Evolutionary conservation across 2,113 vertebrate species (phyloP), one percentile per base, ranked within the genome.

Genomic region (Osmerus eperlanus): DNA sequence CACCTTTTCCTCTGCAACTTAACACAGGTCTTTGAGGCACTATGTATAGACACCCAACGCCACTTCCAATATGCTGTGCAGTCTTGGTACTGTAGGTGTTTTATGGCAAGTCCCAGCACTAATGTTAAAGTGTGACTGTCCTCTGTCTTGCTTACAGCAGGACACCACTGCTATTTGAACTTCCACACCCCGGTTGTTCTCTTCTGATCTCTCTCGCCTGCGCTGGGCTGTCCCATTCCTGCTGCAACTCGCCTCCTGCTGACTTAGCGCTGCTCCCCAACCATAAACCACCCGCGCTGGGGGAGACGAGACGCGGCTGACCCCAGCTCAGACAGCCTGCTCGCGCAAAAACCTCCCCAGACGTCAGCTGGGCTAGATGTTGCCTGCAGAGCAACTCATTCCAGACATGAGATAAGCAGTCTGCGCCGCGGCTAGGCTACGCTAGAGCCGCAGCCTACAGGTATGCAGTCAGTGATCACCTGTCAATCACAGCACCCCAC

Each of bases 381-480:
- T 23, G 65, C 36, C 2, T 70, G 77, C 51, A 14, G 75, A 67
- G 25, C 73, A 72, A 72, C 81, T 74, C 68, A 76, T 56, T 62
- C 75, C 81, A 91, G 87, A 91, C 90, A 70, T 85, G 73, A 83
- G 88, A 88, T 89, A 88, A 90, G 85, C 87, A 81, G 81, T 87
- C 84, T 84, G 85, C 73, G 2, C 14, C 13, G 18, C 12, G 15
- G 21, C 13, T 16, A 32, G 15, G 60, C 60, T 28, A 28, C 5
- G 60, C 3, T 28, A 11, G 13, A 15, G 12, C 60, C 13, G 60
- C 28, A 62, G 60, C 23, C 21, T 62, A 62, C 15, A 59, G 58
- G 23, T 79, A 84, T 72, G 68, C 77, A 76, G 72, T 62, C 78
- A 85, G 85, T 77, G 74, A 82, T 69, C 67, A 77, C 25, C 75